phyloP scores from a whole-genome alignment of 2,888 invertebrate genomes.

The Elysia crispata region DNA sequence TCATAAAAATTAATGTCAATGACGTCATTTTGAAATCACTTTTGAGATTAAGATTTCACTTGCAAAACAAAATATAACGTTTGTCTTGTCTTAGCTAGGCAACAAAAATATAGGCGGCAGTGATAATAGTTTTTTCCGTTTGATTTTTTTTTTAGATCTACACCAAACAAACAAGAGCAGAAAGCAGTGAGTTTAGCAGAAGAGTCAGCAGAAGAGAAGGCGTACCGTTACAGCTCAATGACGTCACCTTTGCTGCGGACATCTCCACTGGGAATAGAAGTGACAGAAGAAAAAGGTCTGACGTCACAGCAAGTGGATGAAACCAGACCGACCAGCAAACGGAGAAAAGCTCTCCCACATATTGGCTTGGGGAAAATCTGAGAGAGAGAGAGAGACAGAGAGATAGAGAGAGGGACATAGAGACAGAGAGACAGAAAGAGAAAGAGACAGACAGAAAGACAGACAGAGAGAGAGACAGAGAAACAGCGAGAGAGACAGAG shows the following conservation, averaged over 20 bases:
- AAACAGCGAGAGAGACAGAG: background rate
- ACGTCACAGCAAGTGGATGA: background rate
- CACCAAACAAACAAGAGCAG: too few species aligned
- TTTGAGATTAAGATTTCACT: too few species aligned
- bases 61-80: too few species aligned
- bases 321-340: background rate
- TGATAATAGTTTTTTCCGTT: too few species aligned
- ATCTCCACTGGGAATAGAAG: background rate
- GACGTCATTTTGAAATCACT: too few species aligned
- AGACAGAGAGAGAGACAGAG: background rate
- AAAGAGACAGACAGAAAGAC: background rate
- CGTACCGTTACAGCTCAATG: background rate
- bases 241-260: conserved; percentile 10
- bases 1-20: too few species aligned
- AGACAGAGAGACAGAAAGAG: background rate
- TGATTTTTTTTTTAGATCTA: too few species aligned
- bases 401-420: background rate
- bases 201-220: background rate
- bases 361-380: background rate
- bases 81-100: too few species aligned
- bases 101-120: too few species aligned
- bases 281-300: background rate
- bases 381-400: background rate
- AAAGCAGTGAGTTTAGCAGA: too few species aligned
- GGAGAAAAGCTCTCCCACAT: background rate